Evolutionary conservation across 2,888 invertebrate genomes (phyloP), one percentile per base, ranked within the genome.

Genomic region (Psylliodes chrysocephalus): DNA sequence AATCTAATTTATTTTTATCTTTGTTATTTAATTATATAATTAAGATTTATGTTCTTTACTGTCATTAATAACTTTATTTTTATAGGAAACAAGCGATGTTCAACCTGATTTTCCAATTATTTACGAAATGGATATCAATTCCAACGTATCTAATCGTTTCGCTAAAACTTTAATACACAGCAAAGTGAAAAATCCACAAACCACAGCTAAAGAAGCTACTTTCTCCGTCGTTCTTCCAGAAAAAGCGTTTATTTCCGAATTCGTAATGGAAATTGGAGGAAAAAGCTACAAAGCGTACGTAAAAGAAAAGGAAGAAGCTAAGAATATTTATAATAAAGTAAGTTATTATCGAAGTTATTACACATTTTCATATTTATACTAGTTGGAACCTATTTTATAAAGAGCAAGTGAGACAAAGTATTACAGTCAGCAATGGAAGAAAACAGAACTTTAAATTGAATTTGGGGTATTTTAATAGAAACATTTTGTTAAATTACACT

Each of bases 221-320:
- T 89, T 89, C 79, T 82, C 84, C 57, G 85, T 89, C 12, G 83
- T 88, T 33, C 78, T 89, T 46, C 89, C 89, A 0, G 87, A 89
- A 64, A 86, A 87, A 0, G 88, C 89, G 0, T 89, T 61, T 18
- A 64, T 65, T 51, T 56, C 52, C 4, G 44, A 55, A 49, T 63
- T 64, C 77, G 80, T 56, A 78, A 87, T 87, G 86, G 86, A 84
- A 14, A 78, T 87, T 3, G 83, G 84, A 40, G 86, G 85, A 19
- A 86, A 85, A 74, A 79, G 84, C 1, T 87, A 86, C 77, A 84
- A 85, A 71, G 86, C 87, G 0, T 85, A 86, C 69, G 86, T 87
- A 0, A 86, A 86, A 72, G 86, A 85, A 73, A 86, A 86, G 70
- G 84, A 85, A 67, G 86, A 86, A 73, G 87, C 87, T 0, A 85